Evolutionary conservation across 1,140 invertebrate genomes (phyloP), one percentile per base, ranked within the genome.

Genomic region (Dendroctonus valens): DNA sequence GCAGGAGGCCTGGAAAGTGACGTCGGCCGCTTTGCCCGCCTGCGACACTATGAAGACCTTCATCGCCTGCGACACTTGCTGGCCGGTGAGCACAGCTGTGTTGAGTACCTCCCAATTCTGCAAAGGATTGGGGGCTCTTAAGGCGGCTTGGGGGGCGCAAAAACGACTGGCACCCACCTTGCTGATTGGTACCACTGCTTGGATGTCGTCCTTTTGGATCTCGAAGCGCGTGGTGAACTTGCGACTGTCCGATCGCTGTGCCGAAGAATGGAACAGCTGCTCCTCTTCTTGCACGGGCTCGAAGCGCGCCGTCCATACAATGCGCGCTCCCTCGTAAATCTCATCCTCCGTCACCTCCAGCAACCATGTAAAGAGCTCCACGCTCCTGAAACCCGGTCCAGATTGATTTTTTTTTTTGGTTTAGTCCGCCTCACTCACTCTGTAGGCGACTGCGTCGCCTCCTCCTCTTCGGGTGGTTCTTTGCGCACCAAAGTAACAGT

Each of bases 31-130:
- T 79, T 93, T 92, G 38, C 95, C 95, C 0, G 91, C 90, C 77
- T 96, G 92, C 41, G 91, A 95, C 2, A 98, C 93, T 69, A 96
- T 93, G 76, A 96, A 93, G 48, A 99, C 91, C 79, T 94, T 94
- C 90, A 99, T 93, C 5, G 94, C 91, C 72, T 95, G 92, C 3
- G 93, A 94, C 57, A 97, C 92, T 81, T 96, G 93, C 41, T 90
- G 87, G 0, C 95, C 95, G 0, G 95, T 97, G 70, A 99, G 81
- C 60, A 97, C 91, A 0, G 96, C 96, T 4, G 94, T 96, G 81
- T 99, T 99, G 78, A 99, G 85, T 11, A 99, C 87, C 79, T 97
- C 93, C 88, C 90, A 94, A 76, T 93, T 95, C 94, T 97, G 80
- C 69, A 84, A 83, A 64, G 75, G 79, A 46, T 0, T 26, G 26